These are phyloP conservation scores for Neoaliturus tenellus DNA, from an alignment of 2,888 invertebrate species.

Conservation along the genomic window DNA sequence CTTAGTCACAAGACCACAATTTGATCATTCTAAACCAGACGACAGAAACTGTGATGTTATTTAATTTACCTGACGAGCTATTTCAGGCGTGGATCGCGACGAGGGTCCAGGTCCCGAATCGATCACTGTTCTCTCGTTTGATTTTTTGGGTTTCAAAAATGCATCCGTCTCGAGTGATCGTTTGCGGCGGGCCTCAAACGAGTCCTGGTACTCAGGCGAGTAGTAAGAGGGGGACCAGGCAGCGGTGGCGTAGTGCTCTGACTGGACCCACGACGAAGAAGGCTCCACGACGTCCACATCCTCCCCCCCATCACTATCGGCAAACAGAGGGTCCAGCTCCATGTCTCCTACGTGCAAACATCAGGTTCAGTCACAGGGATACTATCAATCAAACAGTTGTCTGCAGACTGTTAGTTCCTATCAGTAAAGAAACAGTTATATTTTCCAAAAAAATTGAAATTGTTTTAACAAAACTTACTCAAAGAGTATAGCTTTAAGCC, in stretches of 20 bases:
- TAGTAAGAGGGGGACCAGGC: conserved; percentile 49
- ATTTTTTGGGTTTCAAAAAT: conserved; percentile 53
- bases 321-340: conserved; percentile 80
- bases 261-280: conserved; percentile 16
- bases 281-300: conserved; percentile 72
- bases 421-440: no score
- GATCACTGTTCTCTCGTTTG: conserved; percentile 27
- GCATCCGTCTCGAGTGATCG: conserved; percentile 56
- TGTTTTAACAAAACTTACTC: no score
- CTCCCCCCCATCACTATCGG: conserved; percentile 80
- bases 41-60: no score
- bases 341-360: conserved; percentile 74
- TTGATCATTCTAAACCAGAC: no score
- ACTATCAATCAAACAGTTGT: no score
- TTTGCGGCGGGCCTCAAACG: conserved; percentile 55
- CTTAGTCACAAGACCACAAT: no score
- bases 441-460: no score
- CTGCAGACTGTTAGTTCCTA: no score
- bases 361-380: no score
- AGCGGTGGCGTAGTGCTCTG: conserved; percentile 27
- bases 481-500: no score
- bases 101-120: conserved; percentile 28
- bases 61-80: conserved; percentile 38
- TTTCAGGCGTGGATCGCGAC: not conserved
- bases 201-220: conserved; percentile 28